Evolutionary conservation across 2,113 vertebrate species (phyloP), one percentile per base, ranked within the genome.

Genomic region (Archocentrus centrarchus): DNA sequence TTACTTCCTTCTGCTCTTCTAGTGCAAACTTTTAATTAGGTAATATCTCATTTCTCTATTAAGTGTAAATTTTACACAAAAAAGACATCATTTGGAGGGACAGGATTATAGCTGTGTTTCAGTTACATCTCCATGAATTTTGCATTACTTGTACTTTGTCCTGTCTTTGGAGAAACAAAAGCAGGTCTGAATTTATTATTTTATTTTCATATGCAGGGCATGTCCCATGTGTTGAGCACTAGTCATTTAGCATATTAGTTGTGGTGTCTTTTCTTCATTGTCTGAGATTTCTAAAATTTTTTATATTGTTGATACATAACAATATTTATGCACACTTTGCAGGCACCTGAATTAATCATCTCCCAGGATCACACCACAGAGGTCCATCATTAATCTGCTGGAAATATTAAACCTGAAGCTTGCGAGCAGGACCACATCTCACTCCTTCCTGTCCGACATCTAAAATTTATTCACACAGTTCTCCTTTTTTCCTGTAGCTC

Each of bases 311-410:
- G 17, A 18, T 32, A 73, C 53, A 27, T 73, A 53, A 32, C 20
- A 53, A n/a, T 53, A n/a, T 73, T 73, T 73, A 73, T 20, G 32
- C 44, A 75, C 50, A 55, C 7, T 68, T 50, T 73, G 24, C 44
- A 73, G 44, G 27, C 27, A 70, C 30, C 10, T 3, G 0, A 30
- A 73, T 73, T 53, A 53, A 53, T 0, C 17, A 53, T 17, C 37
- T 66, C 39, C n/a, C 63, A 39, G 37, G 7, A 64, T 39, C 32
- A 22, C 44, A 70, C 64, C 44, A 53, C 17, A 13, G 24, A 50
- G 66, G 24, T 53, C 66, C 66, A 70, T 70, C 44, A 70, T 30
- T 70, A 73, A 53, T 73, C 17, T 73, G 17, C 24, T 73, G 44
- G 24, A 0, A 50, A 70, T 53, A 20, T 30, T 70, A 50, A 70